Conservation (phyloP, 2,797 vertebrate species). For the Enteromius fasciolatus region DNA sequence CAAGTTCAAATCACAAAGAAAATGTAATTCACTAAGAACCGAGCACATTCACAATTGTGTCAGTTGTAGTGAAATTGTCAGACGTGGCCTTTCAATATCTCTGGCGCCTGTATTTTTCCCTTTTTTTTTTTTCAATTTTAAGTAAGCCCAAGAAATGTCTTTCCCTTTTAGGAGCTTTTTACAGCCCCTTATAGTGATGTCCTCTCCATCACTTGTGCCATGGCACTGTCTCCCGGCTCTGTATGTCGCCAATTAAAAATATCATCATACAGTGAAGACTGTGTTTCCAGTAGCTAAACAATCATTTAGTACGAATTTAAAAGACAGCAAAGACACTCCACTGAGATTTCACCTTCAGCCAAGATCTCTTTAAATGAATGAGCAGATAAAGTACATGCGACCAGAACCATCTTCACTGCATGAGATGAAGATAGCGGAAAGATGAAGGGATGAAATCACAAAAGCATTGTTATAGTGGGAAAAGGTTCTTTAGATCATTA, state of each 20-base stretch:
- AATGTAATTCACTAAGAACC: not conserved
- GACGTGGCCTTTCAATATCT: not conserved
- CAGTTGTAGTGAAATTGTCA: not conserved
- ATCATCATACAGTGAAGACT: not conserved
- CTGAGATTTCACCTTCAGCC: constrained; percentile 19
- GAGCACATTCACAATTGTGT: not conserved
- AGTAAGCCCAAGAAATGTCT: not conserved
- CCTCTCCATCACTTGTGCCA: not conserved
- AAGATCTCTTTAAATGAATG: not conserved
- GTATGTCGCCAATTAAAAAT: constrained; percentile 6
- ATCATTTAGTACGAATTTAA: constrained; percentile 14
- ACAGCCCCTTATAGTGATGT: not conserved
- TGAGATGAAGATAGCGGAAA: not conserved
- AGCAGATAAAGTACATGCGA: not conserved
- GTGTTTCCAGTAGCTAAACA: constrained; percentile 27
- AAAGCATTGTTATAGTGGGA: not conserved
- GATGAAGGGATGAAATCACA: not conserved
- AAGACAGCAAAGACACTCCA: not conserved
- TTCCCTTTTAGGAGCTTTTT: not conserved
- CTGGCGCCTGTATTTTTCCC: not conserved
- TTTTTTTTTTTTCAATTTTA: not conserved
- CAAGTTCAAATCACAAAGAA: not conserved
- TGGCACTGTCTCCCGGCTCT: not conserved
- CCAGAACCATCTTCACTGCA: not conserved
- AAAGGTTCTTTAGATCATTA: not conserved